phyloP scores from a whole-genome alignment of 2,888 invertebrate species.

The Trisateles emortualis region DNA sequence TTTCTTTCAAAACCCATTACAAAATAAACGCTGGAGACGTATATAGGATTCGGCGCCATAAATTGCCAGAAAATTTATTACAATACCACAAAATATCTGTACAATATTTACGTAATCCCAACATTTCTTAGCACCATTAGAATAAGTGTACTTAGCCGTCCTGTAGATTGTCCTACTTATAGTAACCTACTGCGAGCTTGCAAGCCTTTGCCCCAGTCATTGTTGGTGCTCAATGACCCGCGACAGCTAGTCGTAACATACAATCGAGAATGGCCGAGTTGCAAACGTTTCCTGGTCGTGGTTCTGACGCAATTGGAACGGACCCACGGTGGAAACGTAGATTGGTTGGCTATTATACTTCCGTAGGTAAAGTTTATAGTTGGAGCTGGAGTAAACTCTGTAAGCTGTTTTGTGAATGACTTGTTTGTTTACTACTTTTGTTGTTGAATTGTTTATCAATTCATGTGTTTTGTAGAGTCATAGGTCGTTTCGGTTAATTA shows the following conservation, averaged over 20 bases:
- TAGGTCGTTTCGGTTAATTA: not conserved
- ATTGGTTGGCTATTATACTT: constrained; percentile 35
- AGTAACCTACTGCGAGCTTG: constrained; percentile 32
- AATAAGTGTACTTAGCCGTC: not conserved
- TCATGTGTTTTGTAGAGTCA: not conserved
- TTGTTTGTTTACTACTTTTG: constrained; percentile 16
- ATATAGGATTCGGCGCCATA: too few species aligned
- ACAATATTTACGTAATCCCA: too few species aligned
- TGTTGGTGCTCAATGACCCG: constrained; percentile 53
- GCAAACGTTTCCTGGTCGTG: constrained; percentile 44
- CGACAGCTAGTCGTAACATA: constrained; percentile 39
- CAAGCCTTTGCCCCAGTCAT: constrained; percentile 42
- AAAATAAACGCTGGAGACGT: too few species aligned
- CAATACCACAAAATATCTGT: too few species aligned
- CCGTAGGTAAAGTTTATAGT: constrained; percentile 18
- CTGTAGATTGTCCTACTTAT: constrained; percentile 28
- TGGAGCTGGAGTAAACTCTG: constrained; percentile 7
- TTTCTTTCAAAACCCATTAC: too few species aligned
- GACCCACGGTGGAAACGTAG: constrained; percentile 34
- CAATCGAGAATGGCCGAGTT: constrained; percentile 51
- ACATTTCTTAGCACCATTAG: not conserved
- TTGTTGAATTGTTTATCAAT: constrained; percentile 14
- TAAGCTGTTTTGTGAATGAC: constrained; percentile 15
- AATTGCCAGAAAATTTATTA: too few species aligned
- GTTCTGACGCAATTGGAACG: constrained; percentile 43